Conservation (phyloP, 2,113 vertebrate species). For the Siphamia tubifer region DNA sequence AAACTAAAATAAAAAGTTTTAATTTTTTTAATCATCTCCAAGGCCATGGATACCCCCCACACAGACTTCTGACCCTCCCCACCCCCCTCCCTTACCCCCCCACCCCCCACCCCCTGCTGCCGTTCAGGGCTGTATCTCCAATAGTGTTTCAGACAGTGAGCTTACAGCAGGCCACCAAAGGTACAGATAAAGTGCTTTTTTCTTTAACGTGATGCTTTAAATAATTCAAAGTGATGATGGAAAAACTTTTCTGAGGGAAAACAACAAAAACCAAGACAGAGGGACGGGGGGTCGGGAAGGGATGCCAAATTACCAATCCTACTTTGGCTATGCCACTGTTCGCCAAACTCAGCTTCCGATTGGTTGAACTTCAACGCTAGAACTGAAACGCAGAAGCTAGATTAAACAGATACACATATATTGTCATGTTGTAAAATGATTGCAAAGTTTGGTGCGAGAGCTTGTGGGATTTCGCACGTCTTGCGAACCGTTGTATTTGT, state of each 20-base stretch:
- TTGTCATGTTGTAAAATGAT: too few relatives aligned
- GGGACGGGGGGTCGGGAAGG: not conserved
- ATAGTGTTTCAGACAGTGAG: slow-evolving; percentile 74
- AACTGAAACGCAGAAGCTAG: too few relatives aligned
- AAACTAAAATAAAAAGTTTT: slow-evolving; percentile 18
- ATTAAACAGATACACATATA: too few relatives aligned
- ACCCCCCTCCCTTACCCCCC: too few relatives aligned
- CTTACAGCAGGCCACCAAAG: slow-evolving; percentile 84
- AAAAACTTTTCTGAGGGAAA: slow-evolving; percentile 44
- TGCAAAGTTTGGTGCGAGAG: too few relatives aligned
- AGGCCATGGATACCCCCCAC: slow-evolving; percentile 70
- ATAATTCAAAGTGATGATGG: slow-evolving; percentile 79
- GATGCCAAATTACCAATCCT: too few relatives aligned
- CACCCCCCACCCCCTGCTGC: slow-evolving; percentile 65
- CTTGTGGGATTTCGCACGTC: too few relatives aligned
- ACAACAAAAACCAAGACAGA: not conserved
- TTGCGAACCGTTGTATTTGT: too few relatives aligned
- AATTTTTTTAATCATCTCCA: slow-evolving; percentile 55
- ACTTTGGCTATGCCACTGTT: too few relatives aligned
- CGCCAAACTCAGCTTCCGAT: too few relatives aligned
- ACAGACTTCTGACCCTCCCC: slow-evolving; percentile 58
- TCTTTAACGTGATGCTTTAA: slow-evolving; percentile 77
- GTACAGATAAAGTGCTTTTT: slow-evolving; percentile 86
- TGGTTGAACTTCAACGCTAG: too few relatives aligned
- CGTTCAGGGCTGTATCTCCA: slow-evolving; percentile 67